Percentiles rank a stretch among this genome's conserved stretches.
Conservation (phyloP, 1,140 invertebrate species). For the Cyphomyrmex costatus region DNA sequence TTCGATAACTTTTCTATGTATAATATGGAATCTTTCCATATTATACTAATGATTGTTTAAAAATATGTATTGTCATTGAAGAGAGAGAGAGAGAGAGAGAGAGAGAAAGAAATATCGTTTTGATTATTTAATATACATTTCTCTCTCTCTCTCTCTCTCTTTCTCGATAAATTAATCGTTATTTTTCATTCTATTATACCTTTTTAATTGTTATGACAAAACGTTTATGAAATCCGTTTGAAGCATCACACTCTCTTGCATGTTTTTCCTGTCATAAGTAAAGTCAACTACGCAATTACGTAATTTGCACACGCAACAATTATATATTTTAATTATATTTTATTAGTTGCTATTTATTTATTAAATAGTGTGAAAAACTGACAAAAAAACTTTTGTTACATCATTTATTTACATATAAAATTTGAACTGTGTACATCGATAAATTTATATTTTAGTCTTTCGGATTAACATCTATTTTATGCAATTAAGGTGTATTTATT, state of each 20-base stretch:
- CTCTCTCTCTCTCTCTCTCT: too few species aligned
- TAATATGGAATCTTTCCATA: neutral
- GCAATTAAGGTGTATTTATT: neutral
- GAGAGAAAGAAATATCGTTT: neutral
- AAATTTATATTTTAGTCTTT: neutral
- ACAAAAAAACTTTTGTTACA: neutral
- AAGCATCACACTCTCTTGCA: constrained; percentile 1
- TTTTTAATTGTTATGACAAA: neutral
- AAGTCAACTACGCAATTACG: constrained; percentile 39
- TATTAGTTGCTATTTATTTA: neutral
- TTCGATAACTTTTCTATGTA: neutral
- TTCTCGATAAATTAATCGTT: neutral
- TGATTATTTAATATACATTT: neutral
- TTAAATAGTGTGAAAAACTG: neutral
- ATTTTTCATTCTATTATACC: neutral
- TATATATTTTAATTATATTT: too few species aligned
- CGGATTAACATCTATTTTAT: neutral
- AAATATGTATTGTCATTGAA: neutral
- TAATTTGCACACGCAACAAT: constrained; percentile 32
- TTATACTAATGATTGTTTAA: neutral
- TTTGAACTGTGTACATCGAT: neutral
- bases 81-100: neutral
- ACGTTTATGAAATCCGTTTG: neutral
- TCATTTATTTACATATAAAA: neutral
- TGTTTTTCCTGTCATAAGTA: neutral